Conservation (phyloP, 2,888 invertebrate genomes). For the Rhamnusium bicolor region DNA sequence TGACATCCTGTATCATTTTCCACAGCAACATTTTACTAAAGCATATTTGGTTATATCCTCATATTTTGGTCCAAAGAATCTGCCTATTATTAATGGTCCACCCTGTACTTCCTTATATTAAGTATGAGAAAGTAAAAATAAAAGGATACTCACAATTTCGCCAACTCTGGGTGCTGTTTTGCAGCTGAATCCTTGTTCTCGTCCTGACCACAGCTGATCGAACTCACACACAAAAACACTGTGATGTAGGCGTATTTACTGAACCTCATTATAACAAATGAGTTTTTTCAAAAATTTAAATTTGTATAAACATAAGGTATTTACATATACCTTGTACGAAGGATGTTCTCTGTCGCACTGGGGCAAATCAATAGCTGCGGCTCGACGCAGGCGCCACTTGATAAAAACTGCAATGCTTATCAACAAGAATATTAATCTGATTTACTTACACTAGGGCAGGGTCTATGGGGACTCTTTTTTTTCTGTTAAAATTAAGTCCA, state of each 20-base stretch:
- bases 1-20: no score
- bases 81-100: no score
- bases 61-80: no score
- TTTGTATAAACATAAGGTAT: not conserved
- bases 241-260: slow-evolving; percentile 48
- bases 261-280: slow-evolving; percentile 46
- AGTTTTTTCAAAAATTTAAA: not conserved
- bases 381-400: not conserved
- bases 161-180: slow-evolving; percentile 63
- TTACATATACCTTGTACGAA: not conserved
- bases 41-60: no score
- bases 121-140: not conserved
- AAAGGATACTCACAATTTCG: slow-evolving; percentile 59
- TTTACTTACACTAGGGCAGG: not conserved
- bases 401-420: not conserved
- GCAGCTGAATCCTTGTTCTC: slow-evolving; percentile 53
- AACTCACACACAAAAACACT: slow-evolving; percentile 54
- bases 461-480: no score
- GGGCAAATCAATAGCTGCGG: not conserved
- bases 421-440: not conserved
- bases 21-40: no score
- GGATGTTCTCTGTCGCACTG: not conserved
- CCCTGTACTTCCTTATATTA: no score
- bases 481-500: no score
- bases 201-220: slow-evolving; percentile 51